These are phyloP conservation scores for Ophthalmolycus amberensis DNA, from an alignment of 2,113 vertebrate species.

Conservation along the genomic window DNA sequence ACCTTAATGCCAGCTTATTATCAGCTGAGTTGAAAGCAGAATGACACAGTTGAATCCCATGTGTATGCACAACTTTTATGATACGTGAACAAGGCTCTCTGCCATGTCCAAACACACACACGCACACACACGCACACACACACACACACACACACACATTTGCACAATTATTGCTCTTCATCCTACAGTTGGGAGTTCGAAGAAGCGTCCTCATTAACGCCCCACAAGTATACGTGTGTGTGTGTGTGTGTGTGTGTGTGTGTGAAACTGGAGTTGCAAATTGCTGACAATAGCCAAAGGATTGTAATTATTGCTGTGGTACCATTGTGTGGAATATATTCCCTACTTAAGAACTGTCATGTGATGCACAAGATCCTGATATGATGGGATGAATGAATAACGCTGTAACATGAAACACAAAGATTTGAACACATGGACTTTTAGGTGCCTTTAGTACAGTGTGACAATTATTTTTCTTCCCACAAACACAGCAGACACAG, in stretches of 20 bases:
- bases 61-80: conserved; percentile 42
- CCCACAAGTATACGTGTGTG: conserved; percentile 10
- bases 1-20: conserved; percentile 73
- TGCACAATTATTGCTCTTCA: conserved; percentile 16
- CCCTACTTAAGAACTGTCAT: background rate
- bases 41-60: conserved; percentile 46
- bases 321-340: background rate
- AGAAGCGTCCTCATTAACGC: conserved; percentile 51
- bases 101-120: conserved; percentile 5
- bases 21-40: conserved; percentile 65
- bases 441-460: background rate
- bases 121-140: background rate
- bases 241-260: conserved; percentile 7
- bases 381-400: background rate
- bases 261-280: conserved; percentile 13
- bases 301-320: background rate
- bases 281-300: conserved; percentile 28
- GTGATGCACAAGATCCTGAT: background rate
- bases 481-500: background rate
- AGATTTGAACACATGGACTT: background rate
- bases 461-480: background rate
- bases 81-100: conserved; percentile 23
- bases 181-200: conserved; percentile 30
- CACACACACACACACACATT: background rate
- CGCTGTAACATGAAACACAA: background rate